Base-by-base conservation (phyloP, 1,140 invertebrate species). In the Belonocnema kinseyi region DNA sequence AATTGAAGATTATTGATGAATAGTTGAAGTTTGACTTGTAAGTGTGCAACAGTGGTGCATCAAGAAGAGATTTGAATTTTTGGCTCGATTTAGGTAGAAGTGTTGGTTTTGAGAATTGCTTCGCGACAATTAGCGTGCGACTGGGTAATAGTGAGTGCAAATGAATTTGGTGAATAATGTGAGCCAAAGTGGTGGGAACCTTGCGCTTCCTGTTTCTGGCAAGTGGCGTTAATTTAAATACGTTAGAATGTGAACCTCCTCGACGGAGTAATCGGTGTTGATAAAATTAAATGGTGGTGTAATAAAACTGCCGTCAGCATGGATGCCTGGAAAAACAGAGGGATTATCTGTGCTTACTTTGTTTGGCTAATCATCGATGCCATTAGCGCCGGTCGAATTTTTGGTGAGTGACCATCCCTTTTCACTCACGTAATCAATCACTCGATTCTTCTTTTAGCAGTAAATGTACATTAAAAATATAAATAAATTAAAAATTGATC, bases 291-390 rank as follows among this genome's bases (percentile, higher is more conserved):
- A 85, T 85, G 79, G 58, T 71, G 78, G 71, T 78, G 74, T 74
- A 58, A 81, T 84, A 83, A 87, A 84, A 86, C 78, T 85, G 77
- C 77, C 75, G 77, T 73, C 88, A 89, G 77, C 84, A 90, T 90
- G 89, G 87, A 85, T 85, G 78, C 81, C 83, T 86, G 84, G 81
- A 87, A 85, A 83, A 82, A 85, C 72, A 86, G 81, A 82, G 83
- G 87, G 83, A 87, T 90, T 85, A 86, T 90, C 84, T 85, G 83
- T 80, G 85, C 86, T 82, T 90, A 88, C 82, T 82, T 89, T 81
- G 82, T 90, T 82, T 90, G 88, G 86, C 83, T 89, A 83, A 83
- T 88, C 82, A 85, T 90, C 82, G 85, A 84, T 76, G 76, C 77
- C 79, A 81, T 82, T 46, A 79, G 82, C 14, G 85, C 85, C 26